Percentiles rank a stretch among this genome's conserved stretches.
phyloP scores from a whole-genome alignment of 2,888 invertebrate species.

The Junonia oenone region DNA sequence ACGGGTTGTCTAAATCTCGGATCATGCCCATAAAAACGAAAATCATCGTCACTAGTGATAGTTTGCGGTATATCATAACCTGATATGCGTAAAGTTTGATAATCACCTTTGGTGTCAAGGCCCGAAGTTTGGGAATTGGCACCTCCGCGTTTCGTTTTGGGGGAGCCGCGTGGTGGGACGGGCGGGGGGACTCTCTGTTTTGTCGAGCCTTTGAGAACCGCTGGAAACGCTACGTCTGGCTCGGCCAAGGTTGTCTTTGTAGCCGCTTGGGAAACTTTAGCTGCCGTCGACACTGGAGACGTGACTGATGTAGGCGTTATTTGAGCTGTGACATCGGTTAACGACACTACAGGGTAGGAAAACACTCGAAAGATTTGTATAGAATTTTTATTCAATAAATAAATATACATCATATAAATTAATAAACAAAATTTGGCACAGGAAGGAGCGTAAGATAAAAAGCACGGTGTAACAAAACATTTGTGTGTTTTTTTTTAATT shows the following conservation, averaged over 20 bases:
- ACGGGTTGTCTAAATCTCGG: conserved; percentile 58
- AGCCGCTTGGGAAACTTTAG: conserved; percentile 51
- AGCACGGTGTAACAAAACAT: conserved; percentile 41
- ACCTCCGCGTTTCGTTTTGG: conserved; percentile 81
- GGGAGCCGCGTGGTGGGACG: conserved; percentile 91
- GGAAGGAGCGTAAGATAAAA: conserved; percentile 31
- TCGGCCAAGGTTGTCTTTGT: conserved; percentile 62
- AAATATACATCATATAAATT: conserved; percentile 46
- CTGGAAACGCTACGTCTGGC: conserved; percentile 83
- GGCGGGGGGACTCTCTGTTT: conserved; percentile 92
- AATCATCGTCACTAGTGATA: conserved; percentile 68
- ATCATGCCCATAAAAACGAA: conserved; percentile 70
- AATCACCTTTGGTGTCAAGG: conserved; percentile 73
- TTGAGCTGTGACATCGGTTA: conserved; percentile 76
- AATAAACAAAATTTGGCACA: conserved; percentile 45
- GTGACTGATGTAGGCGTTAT: conserved; percentile 72
- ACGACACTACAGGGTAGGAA: conserved; percentile 59
- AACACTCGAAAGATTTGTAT: conserved; percentile 40
- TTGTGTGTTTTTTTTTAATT: conserved; percentile 56
- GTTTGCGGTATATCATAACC: conserved; percentile 61
- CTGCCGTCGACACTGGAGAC: conserved; percentile 64
- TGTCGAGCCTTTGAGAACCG: conserved; percentile 85
- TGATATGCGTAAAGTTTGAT: conserved; percentile 58
- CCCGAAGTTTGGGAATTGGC: conserved; percentile 60
- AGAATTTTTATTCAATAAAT: conserved; percentile 48